These are phyloP conservation scores for Pachliopta kotzebuea DNA, from an alignment of 2,888 invertebrate species.

Conservation along the genomic window DNA sequence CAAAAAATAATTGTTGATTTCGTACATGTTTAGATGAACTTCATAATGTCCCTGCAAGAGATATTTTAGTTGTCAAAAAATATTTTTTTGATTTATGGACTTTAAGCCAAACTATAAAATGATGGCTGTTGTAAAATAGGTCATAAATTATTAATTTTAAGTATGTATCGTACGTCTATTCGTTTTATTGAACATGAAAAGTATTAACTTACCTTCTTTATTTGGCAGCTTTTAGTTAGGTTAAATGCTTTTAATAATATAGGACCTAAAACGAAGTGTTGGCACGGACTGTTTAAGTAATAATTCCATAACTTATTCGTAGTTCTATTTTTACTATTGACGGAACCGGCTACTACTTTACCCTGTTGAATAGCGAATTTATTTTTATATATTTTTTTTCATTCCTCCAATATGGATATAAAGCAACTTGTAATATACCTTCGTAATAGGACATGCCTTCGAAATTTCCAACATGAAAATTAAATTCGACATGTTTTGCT, in stretches of 20 bases:
- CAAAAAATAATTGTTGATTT: conserved; percentile 51
- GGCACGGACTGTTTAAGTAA: conserved; percentile 58
- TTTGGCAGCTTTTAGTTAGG: conserved; percentile 54
- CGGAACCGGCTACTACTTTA: conserved; percentile 50
- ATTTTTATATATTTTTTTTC: not conserved
- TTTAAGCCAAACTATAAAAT: not conserved
- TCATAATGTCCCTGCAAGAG: conserved; percentile 61
- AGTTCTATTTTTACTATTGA: conserved; percentile 48
- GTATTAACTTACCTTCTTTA: conserved; percentile 53
- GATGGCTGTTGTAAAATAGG: too few species aligned
- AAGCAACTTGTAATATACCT: conserved; percentile 38
- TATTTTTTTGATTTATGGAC: not conserved
- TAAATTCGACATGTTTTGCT: conserved; percentile 56
- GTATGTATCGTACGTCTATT: too few species aligned
- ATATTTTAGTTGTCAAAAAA: conserved; percentile 27
- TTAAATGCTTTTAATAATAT: conserved; percentile 55
- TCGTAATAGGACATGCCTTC: conserved; percentile 55
- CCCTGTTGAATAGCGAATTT: conserved; percentile 45
- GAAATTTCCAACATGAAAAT: conserved; percentile 51
- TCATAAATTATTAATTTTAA: too few species aligned
- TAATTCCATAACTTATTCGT: conserved; percentile 62
- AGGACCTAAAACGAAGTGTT: conserved; percentile 68
- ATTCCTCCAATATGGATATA: not conserved
- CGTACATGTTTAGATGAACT: conserved; percentile 51
- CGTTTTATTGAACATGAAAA: not conserved